These are phyloP conservation scores for Camponotus fellah DNA, from an alignment of 2,888 invertebrate genomes.

Conservation along the genomic window DNA sequence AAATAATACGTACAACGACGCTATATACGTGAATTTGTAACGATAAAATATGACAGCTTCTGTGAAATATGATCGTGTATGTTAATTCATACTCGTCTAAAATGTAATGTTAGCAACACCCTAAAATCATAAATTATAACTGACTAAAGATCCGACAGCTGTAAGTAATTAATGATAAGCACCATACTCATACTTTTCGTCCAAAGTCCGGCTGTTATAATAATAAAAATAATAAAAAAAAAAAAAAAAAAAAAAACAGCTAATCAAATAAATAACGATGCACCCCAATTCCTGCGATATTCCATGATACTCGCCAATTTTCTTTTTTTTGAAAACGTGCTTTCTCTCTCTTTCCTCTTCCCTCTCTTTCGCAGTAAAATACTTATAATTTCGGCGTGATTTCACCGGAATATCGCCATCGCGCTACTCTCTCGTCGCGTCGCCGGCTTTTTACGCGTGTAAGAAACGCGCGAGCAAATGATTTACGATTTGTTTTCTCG, in stretches of 20 bases:
- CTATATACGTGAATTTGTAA: constrained; percentile 3
- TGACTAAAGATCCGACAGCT: constrained; percentile 6
- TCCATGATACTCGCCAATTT: background rate
- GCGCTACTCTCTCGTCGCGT: constrained; percentile 28
- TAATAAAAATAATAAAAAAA: background rate
- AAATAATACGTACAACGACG: background rate
- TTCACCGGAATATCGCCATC: constrained; percentile 35
- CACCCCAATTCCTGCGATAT: background rate
- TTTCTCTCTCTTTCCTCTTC: background rate
- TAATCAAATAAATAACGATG: constrained; percentile 9
- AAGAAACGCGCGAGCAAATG: constrained; percentile 50
- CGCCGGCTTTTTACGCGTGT: constrained; percentile 32
- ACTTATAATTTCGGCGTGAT: constrained; percentile 44
- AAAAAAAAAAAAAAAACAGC: no score
- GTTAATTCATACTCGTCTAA: background rate
- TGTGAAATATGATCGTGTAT: constrained; percentile 19
- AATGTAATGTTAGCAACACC: constrained; percentile 1
- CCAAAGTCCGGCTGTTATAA: constrained; percentile 1
- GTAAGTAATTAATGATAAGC: constrained; percentile 34
- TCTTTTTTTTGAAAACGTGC: background rate
- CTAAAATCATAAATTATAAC: constrained; percentile 26
- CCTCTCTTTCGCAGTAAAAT: constrained; percentile 12
- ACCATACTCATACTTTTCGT: background rate
- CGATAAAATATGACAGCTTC: constrained; percentile 24
- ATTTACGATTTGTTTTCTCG: constrained; percentile 56